Evolutionary conservation across 2,797 vertebrate species (phyloP), one percentile per base, ranked within the genome.

Genomic region (Salarias fasciatus): DNA sequence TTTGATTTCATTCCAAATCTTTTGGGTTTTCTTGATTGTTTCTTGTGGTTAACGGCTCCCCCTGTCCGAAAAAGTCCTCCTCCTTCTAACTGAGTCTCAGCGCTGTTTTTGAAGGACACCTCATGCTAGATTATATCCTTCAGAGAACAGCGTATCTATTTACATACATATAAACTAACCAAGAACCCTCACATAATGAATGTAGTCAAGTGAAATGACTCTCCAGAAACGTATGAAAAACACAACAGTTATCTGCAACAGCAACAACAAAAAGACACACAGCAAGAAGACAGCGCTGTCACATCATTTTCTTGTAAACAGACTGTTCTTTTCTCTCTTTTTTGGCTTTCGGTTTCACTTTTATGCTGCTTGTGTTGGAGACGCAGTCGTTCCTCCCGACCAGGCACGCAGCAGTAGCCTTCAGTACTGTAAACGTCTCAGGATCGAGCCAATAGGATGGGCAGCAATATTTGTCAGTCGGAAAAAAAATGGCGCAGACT

Each of bases 371-470:
- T 70, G 63, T 61, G 10, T 83, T 66, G 54, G 63, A 73, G 72
- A 71, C 14, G 9, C 44, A 38, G 55, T 52, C 5, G 66, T 70
- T 75, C 75, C 75, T 67, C 18, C 68, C 54, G 70, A 80, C 48
- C 67, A 9, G 75, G 65, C 55, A 42, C 70, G 69, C 69, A 74
- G 73, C 82, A 75, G 90, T 92, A 93, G 91, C 91, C 89, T 91
- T 90, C 88, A 88, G 82, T 86, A 90, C 85, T 85, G 81, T 88
- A 91, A 78, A 76, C 50, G 79, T 91, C 91, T 94, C 92, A 93
- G 92, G 92, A 92, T 85, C 75, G 83, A 89, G 83, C 78, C 79
- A 67, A 63, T 6, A 55, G 78, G 83, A 82, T 59, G 88, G 90
- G 84, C 85, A 70, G 87, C 90, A 86, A 84, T 91, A 91, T 89